Base-by-base conservation (phyloP, 1,140 invertebrate species). In the Aphelinus atriplicis region DNA sequence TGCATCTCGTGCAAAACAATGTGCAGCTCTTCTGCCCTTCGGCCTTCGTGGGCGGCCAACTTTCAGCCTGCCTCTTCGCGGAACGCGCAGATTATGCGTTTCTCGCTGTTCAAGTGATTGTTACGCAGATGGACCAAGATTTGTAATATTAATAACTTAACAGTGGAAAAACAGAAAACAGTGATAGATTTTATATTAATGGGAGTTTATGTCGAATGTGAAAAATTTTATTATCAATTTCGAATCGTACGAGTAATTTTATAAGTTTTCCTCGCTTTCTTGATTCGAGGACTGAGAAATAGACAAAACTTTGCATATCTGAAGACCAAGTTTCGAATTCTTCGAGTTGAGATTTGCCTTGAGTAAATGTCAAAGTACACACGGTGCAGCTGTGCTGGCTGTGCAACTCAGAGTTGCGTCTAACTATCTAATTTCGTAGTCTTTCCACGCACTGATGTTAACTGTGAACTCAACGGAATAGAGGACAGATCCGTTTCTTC, bases 1-100 rank as follows among this genome's bases (percentile, higher is more conserved):
- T 66, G 63, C 63, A 73, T 73, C 55, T 61, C 61, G 53, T 55
- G 61, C 46, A 73, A 73, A 73, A 66, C 55, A 66, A 73, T 66
- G 60, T 66, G 46, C 43, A 26, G 26, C 26, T 26, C 26, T 9
- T 42, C 2, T 47, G 46, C 55, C n/a, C 61, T 56, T 60, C 67
- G 57, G 45, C 47, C 53, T 51, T 56, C 4, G 69, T 65, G 71
- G 55, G 55, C 62, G 62, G 63, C 55, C 26, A 66, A 73, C 63
- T 73, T 51, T 72, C 53, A 72, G 62, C 71, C 46, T 43, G 3
- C n/a, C 10, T 26, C 26, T 26, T 26, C 26, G 3, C 26, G 10
- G 7, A 10, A 45, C 45, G 3, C 51, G 43, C 7, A 60, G 47
- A n/a, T 50, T 60, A 60, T 60, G 43, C 9, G 63, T 53, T 7